phyloP scores from a whole-genome alignment of 35 echinoderm and acorn worm species.

The Apostichopus japonicus region DNA sequence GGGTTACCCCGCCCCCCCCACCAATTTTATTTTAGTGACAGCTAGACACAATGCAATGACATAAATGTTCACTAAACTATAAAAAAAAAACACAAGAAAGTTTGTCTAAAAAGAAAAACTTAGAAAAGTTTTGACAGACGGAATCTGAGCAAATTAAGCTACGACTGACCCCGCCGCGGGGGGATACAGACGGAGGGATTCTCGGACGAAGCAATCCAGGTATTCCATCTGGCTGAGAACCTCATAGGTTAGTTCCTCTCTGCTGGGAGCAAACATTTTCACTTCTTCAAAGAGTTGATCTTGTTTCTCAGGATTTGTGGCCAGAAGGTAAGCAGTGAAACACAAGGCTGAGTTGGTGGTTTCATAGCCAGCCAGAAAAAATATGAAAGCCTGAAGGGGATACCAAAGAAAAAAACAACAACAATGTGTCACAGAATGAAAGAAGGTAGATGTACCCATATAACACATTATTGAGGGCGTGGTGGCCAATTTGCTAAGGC shows the following conservation, averaged over 20 bases:
- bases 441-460: not conserved
- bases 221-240: slow-evolving; percentile 62
- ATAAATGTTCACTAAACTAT: too few relatives aligned
- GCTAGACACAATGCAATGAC: too few relatives aligned
- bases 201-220: slow-evolving; percentile 66
- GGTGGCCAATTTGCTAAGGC: too few relatives aligned
- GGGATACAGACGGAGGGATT: slow-evolving; percentile 66
- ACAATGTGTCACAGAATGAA: not conserved
- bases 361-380: slow-evolving; percentile 74
- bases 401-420: not conserved
- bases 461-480: too few relatives aligned
- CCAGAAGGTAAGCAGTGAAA: slow-evolving; percentile 66
- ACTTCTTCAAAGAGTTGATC: slow-evolving; percentile 74
- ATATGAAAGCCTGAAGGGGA: slow-evolving; percentile 55
- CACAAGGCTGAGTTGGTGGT: slow-evolving; percentile 52
- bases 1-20: too few relatives aligned
- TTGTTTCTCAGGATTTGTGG: slow-evolving; percentile 64
- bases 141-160: too few relatives aligned
- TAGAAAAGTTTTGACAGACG: too few relatives aligned
- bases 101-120: too few relatives aligned
- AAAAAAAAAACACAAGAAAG: too few relatives aligned
- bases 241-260: slow-evolving; percentile 62
- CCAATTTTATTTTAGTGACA: too few relatives aligned
- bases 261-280: slow-evolving; percentile 10
- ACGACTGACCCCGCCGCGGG: slow-evolving; percentile 46